These are phyloP conservation scores for Chelon labrosus DNA, from an alignment of 2,797 vertebrate species.

Conservation along the genomic window DNA sequence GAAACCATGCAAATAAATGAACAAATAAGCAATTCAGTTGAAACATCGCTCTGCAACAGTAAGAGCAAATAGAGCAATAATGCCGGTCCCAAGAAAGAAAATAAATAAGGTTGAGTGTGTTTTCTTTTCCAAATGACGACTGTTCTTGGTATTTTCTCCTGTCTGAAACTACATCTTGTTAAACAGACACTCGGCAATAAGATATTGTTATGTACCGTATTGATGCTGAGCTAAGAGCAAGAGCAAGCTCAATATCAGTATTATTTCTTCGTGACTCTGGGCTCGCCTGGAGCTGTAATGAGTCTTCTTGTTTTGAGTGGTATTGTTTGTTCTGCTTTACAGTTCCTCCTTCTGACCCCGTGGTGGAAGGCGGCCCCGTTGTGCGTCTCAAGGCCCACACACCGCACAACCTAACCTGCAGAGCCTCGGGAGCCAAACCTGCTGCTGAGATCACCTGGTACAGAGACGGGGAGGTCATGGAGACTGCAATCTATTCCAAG, in stretches of 20 bases:
- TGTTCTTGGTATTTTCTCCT: conserved; percentile 47
- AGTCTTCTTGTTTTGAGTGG: conserved; percentile 44
- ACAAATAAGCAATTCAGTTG: conserved; percentile 85
- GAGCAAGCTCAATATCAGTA: conserved; percentile 50
- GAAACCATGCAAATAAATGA: conserved; percentile 86
- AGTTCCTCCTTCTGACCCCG: conserved; percentile 91
- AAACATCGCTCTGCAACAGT: conserved; percentile 75
- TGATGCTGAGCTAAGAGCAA: conserved; percentile 61
- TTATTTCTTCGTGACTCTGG: conserved; percentile 37
- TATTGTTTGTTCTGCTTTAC: conserved; percentile 64
- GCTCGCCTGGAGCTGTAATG: conserved; percentile 53
- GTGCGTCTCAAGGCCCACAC: conserved; percentile 90
- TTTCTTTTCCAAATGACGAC: conserved; percentile 59
- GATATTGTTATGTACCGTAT: conserved; percentile 54
- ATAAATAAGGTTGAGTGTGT: conserved; percentile 68
- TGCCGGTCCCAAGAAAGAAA: conserved; percentile 76
- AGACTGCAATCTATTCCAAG: conserved; percentile 88
- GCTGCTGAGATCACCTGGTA: conserved; percentile 93
- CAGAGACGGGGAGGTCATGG: conserved; percentile 89
- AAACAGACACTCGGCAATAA: conserved; percentile 59
- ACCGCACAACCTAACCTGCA: conserved; percentile 91
- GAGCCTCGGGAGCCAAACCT: conserved; percentile 87
- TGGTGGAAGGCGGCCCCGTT: conserved; percentile 89
- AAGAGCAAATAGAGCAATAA: conserved; percentile 82
- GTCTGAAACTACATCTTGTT: conserved; percentile 61